Percentiles rank a stretch among this genome's conserved stretches.
phyloP scores from a whole-genome alignment of 2,888 invertebrate genomes.

The Pseudoips prasinana region DNA sequence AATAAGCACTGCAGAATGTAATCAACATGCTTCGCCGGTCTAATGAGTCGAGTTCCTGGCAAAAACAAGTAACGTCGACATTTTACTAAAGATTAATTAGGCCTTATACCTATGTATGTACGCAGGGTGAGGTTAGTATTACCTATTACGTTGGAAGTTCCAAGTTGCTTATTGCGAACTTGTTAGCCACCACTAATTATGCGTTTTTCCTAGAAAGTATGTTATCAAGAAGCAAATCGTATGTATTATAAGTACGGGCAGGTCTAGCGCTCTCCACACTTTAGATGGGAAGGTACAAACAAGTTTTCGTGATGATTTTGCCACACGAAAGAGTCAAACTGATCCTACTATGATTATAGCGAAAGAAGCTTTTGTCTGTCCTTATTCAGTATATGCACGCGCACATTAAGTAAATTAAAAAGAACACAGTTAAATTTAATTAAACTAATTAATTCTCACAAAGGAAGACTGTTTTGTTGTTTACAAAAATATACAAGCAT shows the following conservation, averaged over 20 bases:
- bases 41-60: constrained; percentile 79
- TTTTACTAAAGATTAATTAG: constrained; percentile 80
- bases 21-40: constrained; percentile 79
- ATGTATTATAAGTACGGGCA: constrained; percentile 12
- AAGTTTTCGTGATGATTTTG: too few species aligned
- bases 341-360: too few species aligned
- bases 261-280: too few species aligned
- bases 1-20: constrained; percentile 81
- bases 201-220: constrained; percentile 54
- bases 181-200: constrained; percentile 39
- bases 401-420: too few species aligned
- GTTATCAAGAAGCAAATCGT: constrained; percentile 31
- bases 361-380: too few species aligned
- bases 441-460: too few species aligned
- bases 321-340: too few species aligned
- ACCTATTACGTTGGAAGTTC: constrained; percentile 52
- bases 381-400: too few species aligned
- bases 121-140: constrained; percentile 40
- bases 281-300: too few species aligned
- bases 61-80: constrained; percentile 76
- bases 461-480: too few species aligned
- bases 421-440: too few species aligned
- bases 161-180: constrained; percentile 46
- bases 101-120: constrained; percentile 62
- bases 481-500: too few species aligned